phyloP scores from a whole-genome alignment of 2,113 vertebrate species.

The Oceanodroma tethys region DNA sequence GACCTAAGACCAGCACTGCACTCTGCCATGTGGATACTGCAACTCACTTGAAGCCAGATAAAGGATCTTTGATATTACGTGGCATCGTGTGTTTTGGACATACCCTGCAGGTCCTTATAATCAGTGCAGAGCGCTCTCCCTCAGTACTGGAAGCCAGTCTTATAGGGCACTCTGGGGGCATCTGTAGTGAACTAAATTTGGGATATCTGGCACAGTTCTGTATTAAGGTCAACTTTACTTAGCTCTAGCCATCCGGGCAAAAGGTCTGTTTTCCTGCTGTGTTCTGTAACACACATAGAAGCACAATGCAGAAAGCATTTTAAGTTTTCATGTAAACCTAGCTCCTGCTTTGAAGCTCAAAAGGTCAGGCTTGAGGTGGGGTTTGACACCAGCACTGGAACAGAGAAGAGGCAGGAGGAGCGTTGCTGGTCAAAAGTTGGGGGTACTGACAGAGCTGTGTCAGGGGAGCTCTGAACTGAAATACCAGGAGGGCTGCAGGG shows the following conservation, averaged over 20 bases:
- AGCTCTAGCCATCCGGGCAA: background rate
- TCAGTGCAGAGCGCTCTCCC: background rate
- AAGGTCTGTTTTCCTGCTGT: background rate
- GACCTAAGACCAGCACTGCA: background rate
- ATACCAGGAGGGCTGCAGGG: background rate
- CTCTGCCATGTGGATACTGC: background rate
- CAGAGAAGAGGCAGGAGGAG: background rate
- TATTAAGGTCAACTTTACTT: constrained; percentile 42
- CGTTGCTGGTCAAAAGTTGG: background rate
- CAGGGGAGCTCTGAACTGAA: background rate
- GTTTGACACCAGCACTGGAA: background rate
- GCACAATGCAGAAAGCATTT: background rate
- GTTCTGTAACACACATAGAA: background rate
- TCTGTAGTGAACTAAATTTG: background rate
- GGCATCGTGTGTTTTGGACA: background rate
- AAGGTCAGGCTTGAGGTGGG: constrained; percentile 17
- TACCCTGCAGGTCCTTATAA: background rate
- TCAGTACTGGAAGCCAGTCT: background rate
- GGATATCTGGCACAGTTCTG: background rate
- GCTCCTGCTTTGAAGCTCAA: constrained; percentile 22
- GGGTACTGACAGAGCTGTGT: background rate
- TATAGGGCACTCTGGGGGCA: background rate
- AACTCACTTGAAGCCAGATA: background rate
- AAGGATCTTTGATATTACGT: background rate
- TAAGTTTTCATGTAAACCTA: constrained; percentile 12